Base-by-base conservation (phyloP, 1,140 invertebrate species). In the Atta colombica region DNA sequence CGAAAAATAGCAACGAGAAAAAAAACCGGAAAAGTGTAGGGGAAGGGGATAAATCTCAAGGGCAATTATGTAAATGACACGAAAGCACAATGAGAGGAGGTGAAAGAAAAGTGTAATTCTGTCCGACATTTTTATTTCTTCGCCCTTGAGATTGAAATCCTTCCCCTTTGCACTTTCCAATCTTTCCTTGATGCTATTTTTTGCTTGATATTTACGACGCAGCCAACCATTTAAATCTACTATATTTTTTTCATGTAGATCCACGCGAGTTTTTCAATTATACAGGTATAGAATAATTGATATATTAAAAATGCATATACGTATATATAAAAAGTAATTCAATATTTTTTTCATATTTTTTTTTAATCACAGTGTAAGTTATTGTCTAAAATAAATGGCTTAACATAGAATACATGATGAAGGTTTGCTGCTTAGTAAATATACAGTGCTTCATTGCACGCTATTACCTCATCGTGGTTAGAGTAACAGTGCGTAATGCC, bases 61-160 rank as follows among this genome's bases (percentile, higher is more conserved):
- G 51, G 16, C 51, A 60, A 87, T 88, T 88, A 88, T 69, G 69
- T 71, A 82, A 87, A 88, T 87, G 63, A 80, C 71, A 28, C 14
- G 21, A 55, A 63, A 58, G 49, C 49, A 74, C 86, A 84, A 87
- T 71, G 51, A 77, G 55, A 39, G 49, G 45, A 69, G 31, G 71
- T 55, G 10, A 71, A 87, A 71, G 77, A 6, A 71, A 87, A 71
- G 71, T 77, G 55, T 87, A 80, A 69, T 39, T 88, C 74, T 84
- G 21, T 28, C 74, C 53, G 49, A 51, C 21, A 69, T 51, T 69
- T 69, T 69, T 69, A 69, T 69, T 69, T 51, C 66, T 16, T 12
- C 21, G 66, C 39, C 66, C 66, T 69, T 69, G 66, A 69, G 66
- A 69, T 69, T 51, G 66, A 51, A 16, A 21, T 39, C 66, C 66